Base-by-base conservation (phyloP, 2,113 vertebrate genomes). In the Dendrocopos noguchii region DNA sequence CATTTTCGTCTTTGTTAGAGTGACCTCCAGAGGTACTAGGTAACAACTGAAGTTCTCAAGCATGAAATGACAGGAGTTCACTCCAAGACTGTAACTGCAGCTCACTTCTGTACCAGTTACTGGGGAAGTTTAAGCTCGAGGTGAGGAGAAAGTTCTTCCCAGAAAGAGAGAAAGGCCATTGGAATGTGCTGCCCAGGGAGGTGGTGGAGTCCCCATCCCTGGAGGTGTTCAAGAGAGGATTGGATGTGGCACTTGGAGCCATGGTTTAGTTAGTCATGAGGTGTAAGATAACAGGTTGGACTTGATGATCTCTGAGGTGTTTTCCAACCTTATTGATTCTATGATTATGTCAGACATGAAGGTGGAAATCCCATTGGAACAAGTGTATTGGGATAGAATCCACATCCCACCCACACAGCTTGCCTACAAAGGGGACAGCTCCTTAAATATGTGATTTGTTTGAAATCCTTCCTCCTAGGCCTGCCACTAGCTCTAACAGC, bases 21-120 rank as follows among this genome's bases (percentile, higher is more conserved):
- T 96, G 96, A 96, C 95, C 95, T 97, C 96, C 96, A 96, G 96
- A 96, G 94, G 95, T 84, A 88, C 70, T 3, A 72, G 87, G 74
- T 57, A 94, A 94, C 91, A 96, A 96, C 73, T 96, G 96, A 96
- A 71, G 22, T 31, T 95, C 64, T 63, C 63, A 6, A 70, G 53
- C 9, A 22, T 3, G 65, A 75, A 72, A 13, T 1, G 4, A 36
- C 19, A 15, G 28, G 28, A 44, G 56, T 42, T 90, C 74, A 10
- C 28, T 74, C 36, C 68, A 11, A 0, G 31, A 29, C 2, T 9
- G 1, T 15, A 56, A 1, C 44, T 4, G 33, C 65, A 42, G 77
- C 44, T 70, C 65, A 0, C 29, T 7, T 6, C 44, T 44, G 39
- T 4, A 1, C 0, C 2, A 50, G 46, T 15, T 11, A 18, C 44